Evolutionary conservation across 2,113 vertebrate genomes (phyloP), one percentile per base, ranked within the genome.

Genomic region (Martes martes): DNA sequence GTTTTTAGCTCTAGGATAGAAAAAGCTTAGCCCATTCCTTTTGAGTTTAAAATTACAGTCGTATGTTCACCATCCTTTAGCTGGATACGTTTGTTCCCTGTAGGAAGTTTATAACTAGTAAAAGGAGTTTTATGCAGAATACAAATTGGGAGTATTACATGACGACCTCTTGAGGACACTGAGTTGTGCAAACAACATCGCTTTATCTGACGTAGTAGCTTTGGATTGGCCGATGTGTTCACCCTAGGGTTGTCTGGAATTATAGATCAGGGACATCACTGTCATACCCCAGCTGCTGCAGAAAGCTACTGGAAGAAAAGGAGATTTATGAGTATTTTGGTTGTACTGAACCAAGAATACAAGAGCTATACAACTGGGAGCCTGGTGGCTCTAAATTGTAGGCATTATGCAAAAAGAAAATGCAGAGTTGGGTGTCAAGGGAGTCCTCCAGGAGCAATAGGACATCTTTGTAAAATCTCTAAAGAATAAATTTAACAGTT

Each of bases 401-500:
- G 97, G 97, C 98, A 99, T 99, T 98, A 99, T 99, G 98, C 98
- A 98, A 99, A 99, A 98, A 98, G 98, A 99, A 98, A 99, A 98
- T 98, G 98, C 98, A 96, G 98, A 99, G 98, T 96, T 96, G 4
- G 93, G 98, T 98, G 39, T 97, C 98, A 90, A 98, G 98, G 98
- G 99, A 99, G 98, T 97, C 98, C 98, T 99, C 98, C 96, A 98
- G 96, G 98, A 99, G 98, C 98, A 98, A 97, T 96, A 98, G 98
- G 98, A 98, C 98, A 98, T 98, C 98, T 98, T 98, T 96, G 98
- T 96, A 97, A 98, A 98, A 96, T 99, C 99, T 99, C 99, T 98
- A 73, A 99, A 99, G 99, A 99, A 99, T 99, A 99, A 99, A 99
- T 99, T 99, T 99, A 99, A 99, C 99, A 99, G 99, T 99, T 99